Conservation (phyloP, 2,113 vertebrate genomes). For the Sciurus niger region DNA sequence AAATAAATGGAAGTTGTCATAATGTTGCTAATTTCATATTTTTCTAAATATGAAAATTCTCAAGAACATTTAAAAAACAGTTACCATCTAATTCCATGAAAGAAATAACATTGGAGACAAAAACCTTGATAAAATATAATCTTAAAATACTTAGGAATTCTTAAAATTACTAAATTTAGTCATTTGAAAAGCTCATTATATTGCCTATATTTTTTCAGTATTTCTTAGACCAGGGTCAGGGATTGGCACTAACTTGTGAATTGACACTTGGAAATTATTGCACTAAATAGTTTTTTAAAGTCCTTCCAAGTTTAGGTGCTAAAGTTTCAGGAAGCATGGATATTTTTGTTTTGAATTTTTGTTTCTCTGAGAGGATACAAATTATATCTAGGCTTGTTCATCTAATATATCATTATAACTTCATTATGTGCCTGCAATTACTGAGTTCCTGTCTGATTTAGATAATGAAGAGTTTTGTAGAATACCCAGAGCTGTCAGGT, state of each 20-base stretch:
- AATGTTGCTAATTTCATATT: constrained; percentile 3
- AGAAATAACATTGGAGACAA: constrained; percentile 25
- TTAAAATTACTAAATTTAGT: not conserved
- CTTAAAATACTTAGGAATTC: not conserved
- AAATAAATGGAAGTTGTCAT: not conserved
- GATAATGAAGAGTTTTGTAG: not conserved
- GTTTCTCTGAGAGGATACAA: not conserved
- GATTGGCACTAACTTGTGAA: constrained; percentile 4
- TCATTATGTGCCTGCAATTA: not conserved
- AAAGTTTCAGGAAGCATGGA: not conserved
- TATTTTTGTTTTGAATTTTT: constrained; percentile 42
- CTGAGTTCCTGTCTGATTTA: constrained; percentile 14
- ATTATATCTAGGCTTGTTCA: constrained; percentile 3
- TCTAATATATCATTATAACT: not conserved
- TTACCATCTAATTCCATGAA: not conserved
- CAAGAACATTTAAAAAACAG: not conserved
- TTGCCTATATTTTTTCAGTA: not conserved
- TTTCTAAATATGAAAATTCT: not conserved
- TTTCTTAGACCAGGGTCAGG: not conserved
- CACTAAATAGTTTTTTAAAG: not conserved
- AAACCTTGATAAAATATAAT: constrained; percentile 3
- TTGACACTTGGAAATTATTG: constrained; percentile 31
- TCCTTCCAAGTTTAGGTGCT: not conserved
- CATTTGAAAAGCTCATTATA: not conserved
- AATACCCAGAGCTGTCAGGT: not conserved